Evolutionary conservation across 2,113 vertebrate species (phyloP), one percentile per base, ranked within the genome.

Genomic region (Copsychus sechellarum): DNA sequence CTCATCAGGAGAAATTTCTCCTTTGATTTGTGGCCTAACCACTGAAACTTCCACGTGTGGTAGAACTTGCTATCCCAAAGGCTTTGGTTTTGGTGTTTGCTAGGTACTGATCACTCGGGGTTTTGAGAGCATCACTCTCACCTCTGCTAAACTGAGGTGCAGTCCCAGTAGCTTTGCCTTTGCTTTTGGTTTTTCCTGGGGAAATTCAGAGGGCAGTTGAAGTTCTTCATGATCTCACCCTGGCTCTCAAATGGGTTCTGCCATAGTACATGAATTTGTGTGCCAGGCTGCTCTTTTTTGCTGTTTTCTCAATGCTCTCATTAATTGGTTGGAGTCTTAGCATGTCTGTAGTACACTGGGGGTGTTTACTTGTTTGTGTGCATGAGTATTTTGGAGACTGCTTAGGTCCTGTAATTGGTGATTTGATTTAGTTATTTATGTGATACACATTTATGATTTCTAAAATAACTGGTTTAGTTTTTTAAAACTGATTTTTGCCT

Each of bases 41-140:
- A 31, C 58, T 50, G 72, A 31, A 82, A 42, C 28, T 34, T 61
- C 3, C 7, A 26, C 9, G 0, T 4, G 40, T 18, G 61, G 8
- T 48, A 9, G 36, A 62, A 42, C 13, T 53, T 53, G 26, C 36
- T 3, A 1, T n/a, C 48, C 18, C 9, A 56, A 40, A 81, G 8
- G 57, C 13, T 51, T 54, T 38, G 69, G 23, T 5, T 77, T 69
- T 65, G 64, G 42, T 45, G 70, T 64, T 85, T 76, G 53, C 20
- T 18, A 19, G 50, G 31, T n/a, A 4, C 12, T 5, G 28, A 34
- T 57, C 31, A 1, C 50, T 34, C 3, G 0, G 8, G 28, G 29
- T 48, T 90, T 77, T 47, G 24, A 72, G 31, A 31, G 23, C 42
- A 12, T 43, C 3, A 0, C 34, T 71, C 36, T 76, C 6, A 1